phyloP scores from a whole-genome alignment of 1,140 invertebrate species.

The Pantala flavescens region DNA sequence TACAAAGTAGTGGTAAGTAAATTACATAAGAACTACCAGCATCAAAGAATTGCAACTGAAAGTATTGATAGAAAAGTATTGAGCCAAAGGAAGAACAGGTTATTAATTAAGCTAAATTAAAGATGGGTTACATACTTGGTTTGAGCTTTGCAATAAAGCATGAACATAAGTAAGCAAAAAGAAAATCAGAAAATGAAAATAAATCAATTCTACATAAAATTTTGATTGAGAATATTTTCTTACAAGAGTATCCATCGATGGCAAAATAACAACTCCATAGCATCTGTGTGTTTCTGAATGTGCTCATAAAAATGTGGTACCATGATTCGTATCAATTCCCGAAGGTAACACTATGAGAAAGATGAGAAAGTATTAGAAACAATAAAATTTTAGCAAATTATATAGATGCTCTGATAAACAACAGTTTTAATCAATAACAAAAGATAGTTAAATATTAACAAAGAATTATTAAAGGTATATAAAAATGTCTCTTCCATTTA shows the following conservation, averaged over 20 bases:
- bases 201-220: too few relatives aligned
- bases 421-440: too few relatives aligned
- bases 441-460: too few relatives aligned
- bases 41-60: slow-evolving; percentile 11
- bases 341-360: slow-evolving; percentile 53
- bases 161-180: too few relatives aligned
- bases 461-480: too few relatives aligned
- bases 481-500: too few relatives aligned
- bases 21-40: neutral
- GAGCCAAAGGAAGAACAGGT: slow-evolving; percentile 17
- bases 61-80: slow-evolving; percentile 13
- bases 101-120: neutral
- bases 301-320: slow-evolving; percentile 78
- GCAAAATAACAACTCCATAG: slow-evolving; percentile 79
- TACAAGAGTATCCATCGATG: slow-evolving; percentile 87
- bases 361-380: too few relatives aligned
- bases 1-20: neutral
- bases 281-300: slow-evolving; percentile 68
- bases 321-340: slow-evolving; percentile 79
- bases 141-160: too few relatives aligned
- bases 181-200: too few relatives aligned
- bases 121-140: too few relatives aligned
- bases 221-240: slow-evolving; percentile 29
- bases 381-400: slow-evolving; percentile 20
- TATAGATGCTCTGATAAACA: neutral